phyloP scores from a whole-genome alignment of 2,113 vertebrate genomes.

The Indicator maculatus region DNA sequence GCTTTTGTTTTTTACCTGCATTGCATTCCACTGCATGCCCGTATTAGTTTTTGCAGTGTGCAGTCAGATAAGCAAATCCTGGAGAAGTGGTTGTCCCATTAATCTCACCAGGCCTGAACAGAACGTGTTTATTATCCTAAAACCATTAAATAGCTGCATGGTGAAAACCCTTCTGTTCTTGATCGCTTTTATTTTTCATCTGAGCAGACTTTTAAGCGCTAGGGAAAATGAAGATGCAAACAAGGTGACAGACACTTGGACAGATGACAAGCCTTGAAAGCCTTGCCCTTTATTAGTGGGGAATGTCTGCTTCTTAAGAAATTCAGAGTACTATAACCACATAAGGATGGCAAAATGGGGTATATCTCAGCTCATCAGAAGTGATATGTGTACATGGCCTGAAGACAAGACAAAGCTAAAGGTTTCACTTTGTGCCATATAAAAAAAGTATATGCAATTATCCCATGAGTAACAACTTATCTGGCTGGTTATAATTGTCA shows the following conservation, averaged over 20 bases:
- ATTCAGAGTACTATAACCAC: neutral
- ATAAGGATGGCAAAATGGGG: neutral
- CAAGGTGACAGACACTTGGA: neutral
- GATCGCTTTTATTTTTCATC: neutral
- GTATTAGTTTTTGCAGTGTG: neutral
- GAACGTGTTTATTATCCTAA: neutral
- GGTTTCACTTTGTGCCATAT: neutral
- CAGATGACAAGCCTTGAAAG: neutral
- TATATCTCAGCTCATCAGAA: neutral
- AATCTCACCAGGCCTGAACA: neutral
- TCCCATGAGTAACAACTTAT: neutral
- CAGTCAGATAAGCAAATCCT: neutral
- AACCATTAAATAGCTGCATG: neutral
- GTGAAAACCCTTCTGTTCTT: neutral
- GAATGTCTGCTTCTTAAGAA: neutral
- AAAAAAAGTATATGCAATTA: neutral
- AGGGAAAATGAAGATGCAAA: neutral
- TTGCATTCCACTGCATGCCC: neutral
- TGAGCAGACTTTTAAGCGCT: neutral
- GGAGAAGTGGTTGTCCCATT: neutral
- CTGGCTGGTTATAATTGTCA: neutral
- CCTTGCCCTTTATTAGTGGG: neutral
- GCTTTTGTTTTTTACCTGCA: neutral
- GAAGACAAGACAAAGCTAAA: neutral
- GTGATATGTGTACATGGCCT: neutral